Percentiles rank a stretch among this genome's conserved stretches.
phyloP scores from a whole-genome alignment of 2,888 invertebrate genomes.

The Sphaerophoria rueppellii region DNA sequence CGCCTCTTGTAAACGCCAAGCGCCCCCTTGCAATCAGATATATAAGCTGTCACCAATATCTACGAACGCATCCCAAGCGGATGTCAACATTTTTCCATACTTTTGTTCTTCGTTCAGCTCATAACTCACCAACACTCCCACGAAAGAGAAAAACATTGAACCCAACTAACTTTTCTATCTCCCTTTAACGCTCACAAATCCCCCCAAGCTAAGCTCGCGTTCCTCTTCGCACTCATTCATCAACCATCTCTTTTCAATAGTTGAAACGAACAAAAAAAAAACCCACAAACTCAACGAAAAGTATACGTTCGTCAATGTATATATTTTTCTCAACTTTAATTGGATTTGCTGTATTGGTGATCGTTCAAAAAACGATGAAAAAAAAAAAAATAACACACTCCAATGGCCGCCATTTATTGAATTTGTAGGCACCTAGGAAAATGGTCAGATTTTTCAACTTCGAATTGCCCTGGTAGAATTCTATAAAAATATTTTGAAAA shows the following conservation, averaged over 20 bases:
- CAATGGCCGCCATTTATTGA: constrained; percentile 76
- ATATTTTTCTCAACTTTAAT: constrained; percentile 72
- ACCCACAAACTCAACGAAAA: constrained; percentile 40
- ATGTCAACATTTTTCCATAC: constrained; percentile 61
- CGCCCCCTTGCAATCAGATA: constrained; percentile 6
- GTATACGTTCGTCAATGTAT: constrained; percentile 63
- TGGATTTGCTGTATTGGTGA: constrained; percentile 74
- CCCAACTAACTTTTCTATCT: constrained; percentile 1
- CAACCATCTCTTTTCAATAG: constrained; percentile 47
- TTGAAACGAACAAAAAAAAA: constrained; percentile 7
- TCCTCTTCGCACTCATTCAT: constrained; percentile 25
- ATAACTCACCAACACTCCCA: constrained; percentile 49
- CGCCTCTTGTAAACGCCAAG: background rate
- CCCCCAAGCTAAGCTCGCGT: background rate
- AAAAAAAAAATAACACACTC: constrained; percentile 74
- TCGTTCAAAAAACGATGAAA: constrained; percentile 21
- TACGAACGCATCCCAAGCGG: constrained; percentile 63
- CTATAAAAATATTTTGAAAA: constrained; percentile 63
- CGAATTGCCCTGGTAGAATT: constrained; percentile 67
- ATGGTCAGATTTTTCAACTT: constrained; percentile 72
- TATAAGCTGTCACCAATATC: background rate
- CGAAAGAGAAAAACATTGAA: constrained; percentile 17
- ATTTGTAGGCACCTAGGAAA: constrained; percentile 74
- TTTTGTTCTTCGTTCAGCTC: constrained; percentile 42
- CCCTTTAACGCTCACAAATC: background rate